Evolutionary conservation across 2,113 vertebrate species (phyloP).

Genomic region (Oreochromis niloticus): DNA sequence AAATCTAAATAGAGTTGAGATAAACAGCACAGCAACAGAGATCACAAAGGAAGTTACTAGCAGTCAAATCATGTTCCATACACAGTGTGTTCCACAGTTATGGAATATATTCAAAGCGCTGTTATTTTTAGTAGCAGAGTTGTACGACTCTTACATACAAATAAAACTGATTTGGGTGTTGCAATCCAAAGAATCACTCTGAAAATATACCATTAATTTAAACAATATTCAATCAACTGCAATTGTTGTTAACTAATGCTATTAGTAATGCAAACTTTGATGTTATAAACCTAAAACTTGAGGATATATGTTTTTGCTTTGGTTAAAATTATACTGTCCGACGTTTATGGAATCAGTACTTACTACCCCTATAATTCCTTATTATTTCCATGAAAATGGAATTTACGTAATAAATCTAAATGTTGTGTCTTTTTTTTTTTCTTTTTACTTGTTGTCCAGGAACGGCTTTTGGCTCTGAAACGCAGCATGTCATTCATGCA

Average conservation of each 20-base stretch:
- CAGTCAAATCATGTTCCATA: background rate
- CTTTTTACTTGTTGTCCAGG: slow-evolving; percentile 86
- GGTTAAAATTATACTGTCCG: background rate
- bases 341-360: background rate
- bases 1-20: background rate
- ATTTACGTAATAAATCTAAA: slow-evolving; percentile 70
- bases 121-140: background rate
- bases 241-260: background rate
- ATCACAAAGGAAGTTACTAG: background rate
- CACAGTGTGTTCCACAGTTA: background rate
- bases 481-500: slow-evolving; percentile 99
- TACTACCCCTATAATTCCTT: background rate
- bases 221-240: background rate
- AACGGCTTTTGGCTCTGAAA: slow-evolving; percentile 96
- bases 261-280: background rate
- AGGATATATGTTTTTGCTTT: background rate
- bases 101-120: background rate
- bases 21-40: background rate
- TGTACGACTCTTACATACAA: background rate
- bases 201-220: background rate
- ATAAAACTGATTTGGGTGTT: background rate
- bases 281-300: background rate
- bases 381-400: background rate
- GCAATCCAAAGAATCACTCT: background rate
- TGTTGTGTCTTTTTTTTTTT: slow-evolving; percentile 47